Base-by-base conservation (phyloP, 1,140 invertebrate genomes). In the Acromyrmex charruanus region DNA sequence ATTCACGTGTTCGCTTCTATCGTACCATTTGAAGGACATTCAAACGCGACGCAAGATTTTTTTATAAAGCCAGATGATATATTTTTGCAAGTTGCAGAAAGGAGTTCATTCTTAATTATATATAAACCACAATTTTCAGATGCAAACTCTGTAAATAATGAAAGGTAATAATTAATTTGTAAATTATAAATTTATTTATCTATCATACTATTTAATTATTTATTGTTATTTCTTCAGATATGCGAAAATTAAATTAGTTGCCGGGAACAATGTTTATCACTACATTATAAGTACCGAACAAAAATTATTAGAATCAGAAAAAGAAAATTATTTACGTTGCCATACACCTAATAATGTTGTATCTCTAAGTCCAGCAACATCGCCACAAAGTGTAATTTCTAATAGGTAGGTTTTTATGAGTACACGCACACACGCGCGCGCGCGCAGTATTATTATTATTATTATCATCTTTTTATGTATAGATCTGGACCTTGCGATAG, bases 321-420 rank as follows among this genome's bases (percentile, higher is more conserved):
- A 61, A 10, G 90, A 92, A 55, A 84, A 93, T 63, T 88, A 80
- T 59, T 79, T 90, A 61, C 93, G 94, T 6, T 94, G 91, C 44
- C 93, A 95, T 66, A 94, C 94, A 1, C 94, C 94, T 35, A 93
- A 91, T 59, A 87, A 88, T 49, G 51, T 80, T 3, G 72, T 82
- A 39, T 80, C 87, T 59, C 58, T 87, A 25, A 87, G 89, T 69
- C 94, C 94, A 16, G 94, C 94, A 31, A 92, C 91, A 35, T 95
- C 95, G 14, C 94, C 94, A 0, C 93, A 94, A 51, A 94, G 94
- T 87, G 68, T 90, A 21, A 72, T 86, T 1, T 94, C 93, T 31
- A 93, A 89, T 39, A 91, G 91, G 94, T 95, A 92, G 51, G 68
- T 87, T 81, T 31, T 85, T 31, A 31, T 51, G 55, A 39, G 3